phyloP scores from a whole-genome alignment of 2,888 invertebrate species.

The Dynastes tityus region DNA sequence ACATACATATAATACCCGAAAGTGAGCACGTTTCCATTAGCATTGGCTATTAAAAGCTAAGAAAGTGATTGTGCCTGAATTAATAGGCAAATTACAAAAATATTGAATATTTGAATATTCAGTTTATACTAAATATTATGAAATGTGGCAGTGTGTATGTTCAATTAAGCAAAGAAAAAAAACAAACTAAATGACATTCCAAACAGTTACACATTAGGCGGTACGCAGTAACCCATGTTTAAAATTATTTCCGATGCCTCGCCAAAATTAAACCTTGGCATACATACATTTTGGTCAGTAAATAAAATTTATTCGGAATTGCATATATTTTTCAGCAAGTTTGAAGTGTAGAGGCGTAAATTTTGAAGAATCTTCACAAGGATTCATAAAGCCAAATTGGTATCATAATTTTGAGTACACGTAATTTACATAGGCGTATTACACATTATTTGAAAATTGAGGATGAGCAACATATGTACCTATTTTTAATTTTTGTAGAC shows the following conservation, averaged over 20 bases:
- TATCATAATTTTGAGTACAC: too few relatives aligned
- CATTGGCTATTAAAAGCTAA: too few relatives aligned
- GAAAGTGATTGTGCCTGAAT: too few relatives aligned
- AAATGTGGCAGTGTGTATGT: background rate
- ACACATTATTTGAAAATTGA: too few relatives aligned
- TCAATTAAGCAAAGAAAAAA: background rate
- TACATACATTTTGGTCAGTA: conserved; percentile 6
- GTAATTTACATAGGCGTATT: too few relatives aligned
- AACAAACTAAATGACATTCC: background rate
- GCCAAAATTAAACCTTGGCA: conserved; percentile 27
- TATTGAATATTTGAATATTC: too few relatives aligned
- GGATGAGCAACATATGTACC: background rate
- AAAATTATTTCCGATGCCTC: conserved; percentile 1
- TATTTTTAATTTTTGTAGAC: conserved; percentile 9
- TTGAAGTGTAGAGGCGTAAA: background rate
- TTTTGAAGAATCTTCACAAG: background rate
- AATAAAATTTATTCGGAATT: conserved; percentile 2
- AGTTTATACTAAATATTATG: too few relatives aligned
- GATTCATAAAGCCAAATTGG: background rate
- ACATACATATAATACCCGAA: too few relatives aligned
- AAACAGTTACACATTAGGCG: background rate
- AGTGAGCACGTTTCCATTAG: too few relatives aligned
- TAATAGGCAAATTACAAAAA: too few relatives aligned
- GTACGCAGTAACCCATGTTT: background rate
- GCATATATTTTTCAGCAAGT: background rate